These are phyloP conservation scores for Lates japonicus DNA, from an alignment of 2,797 vertebrate genomes.

Conservation along the genomic window DNA sequence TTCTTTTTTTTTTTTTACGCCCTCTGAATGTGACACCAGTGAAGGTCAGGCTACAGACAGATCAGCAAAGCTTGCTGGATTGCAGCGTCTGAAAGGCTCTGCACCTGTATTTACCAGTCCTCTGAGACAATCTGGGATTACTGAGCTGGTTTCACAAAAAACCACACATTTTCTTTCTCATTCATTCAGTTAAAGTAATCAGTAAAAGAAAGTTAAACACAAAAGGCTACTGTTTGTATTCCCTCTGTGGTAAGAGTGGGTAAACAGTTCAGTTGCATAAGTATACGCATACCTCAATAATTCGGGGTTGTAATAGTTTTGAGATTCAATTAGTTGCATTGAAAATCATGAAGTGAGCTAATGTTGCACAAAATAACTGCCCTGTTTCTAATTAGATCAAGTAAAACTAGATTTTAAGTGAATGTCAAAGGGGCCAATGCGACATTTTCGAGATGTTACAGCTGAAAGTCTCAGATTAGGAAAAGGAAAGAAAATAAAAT, in stretches of 20 bases:
- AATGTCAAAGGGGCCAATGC: slow-evolving; percentile 15
- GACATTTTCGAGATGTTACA: slow-evolving; percentile 20
- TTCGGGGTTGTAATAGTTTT: not conserved
- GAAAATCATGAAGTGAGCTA: slow-evolving; percentile 7
- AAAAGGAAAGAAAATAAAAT: not conserved
- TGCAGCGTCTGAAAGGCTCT: slow-evolving; percentile 71
- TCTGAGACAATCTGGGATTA: slow-evolving; percentile 57
- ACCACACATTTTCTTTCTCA: not conserved
- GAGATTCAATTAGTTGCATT: slow-evolving; percentile 21
- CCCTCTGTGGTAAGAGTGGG: not conserved
- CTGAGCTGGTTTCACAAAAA: slow-evolving; percentile 14
- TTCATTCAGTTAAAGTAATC: slow-evolving; percentile 16
- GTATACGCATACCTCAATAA: not conserved
- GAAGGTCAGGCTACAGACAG: slow-evolving; percentile 88
- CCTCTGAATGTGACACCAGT: slow-evolving; percentile 82
- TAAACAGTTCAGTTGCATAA: not conserved
- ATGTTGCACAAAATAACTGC: not conserved
- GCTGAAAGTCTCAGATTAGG: slow-evolving; percentile 7
- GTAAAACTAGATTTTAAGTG: slow-evolving; percentile 12
- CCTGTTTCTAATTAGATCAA: slow-evolving; percentile 23
- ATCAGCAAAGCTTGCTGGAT: slow-evolving; percentile 72
- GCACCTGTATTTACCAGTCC: slow-evolving; percentile 68
- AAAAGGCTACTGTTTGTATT: slow-evolving; percentile 19
- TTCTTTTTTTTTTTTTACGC: slow-evolving; percentile 33
- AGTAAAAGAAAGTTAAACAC: slow-evolving; percentile 15